Evolutionary conservation across 92 coral and sea anemone species (phyloP).

Genomic region (Bergia puertoricense): DNA sequence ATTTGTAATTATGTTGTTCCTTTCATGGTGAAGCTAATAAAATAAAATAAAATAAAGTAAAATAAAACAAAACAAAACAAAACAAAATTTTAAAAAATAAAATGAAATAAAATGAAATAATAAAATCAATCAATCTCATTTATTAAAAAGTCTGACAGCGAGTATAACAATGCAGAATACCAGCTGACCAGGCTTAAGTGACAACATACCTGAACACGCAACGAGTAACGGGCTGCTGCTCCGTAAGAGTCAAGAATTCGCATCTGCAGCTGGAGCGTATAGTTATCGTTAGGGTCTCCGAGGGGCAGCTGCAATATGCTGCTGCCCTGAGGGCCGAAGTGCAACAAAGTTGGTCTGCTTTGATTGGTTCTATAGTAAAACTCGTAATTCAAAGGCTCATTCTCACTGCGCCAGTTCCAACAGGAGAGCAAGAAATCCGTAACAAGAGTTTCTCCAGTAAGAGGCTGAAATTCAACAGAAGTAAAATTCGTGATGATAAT

Average conservation of each 20-base stretch:
- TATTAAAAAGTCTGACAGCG: background rate
- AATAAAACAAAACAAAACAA: no score
- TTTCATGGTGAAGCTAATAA: no score
- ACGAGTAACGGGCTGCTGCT: background rate
- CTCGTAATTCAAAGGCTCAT: background rate
- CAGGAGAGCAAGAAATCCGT: background rate
- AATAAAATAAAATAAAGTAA: no score
- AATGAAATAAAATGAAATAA: no score
- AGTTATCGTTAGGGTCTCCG: background rate
- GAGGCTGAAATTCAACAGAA: background rate
- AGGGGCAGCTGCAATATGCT: background rate
- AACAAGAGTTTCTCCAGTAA: background rate
- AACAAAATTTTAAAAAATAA: no score
- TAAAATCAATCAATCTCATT: no score
- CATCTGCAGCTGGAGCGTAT: background rate
- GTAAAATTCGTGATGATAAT: background rate
- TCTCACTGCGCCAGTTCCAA: background rate
- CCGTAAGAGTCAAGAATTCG: background rate
- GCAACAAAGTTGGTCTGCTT: background rate
- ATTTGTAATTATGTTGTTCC: no score
- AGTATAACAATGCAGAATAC: background rate
- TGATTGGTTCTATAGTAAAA: constrained; percentile 6
- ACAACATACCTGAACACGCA: constrained; percentile 1
- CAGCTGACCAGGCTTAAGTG: background rate
- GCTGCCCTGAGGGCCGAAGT: background rate